Conservation (phyloP, 30 jellyfish, hydroid and myxozoan species). For the Sanderia malayensis region DNA sequence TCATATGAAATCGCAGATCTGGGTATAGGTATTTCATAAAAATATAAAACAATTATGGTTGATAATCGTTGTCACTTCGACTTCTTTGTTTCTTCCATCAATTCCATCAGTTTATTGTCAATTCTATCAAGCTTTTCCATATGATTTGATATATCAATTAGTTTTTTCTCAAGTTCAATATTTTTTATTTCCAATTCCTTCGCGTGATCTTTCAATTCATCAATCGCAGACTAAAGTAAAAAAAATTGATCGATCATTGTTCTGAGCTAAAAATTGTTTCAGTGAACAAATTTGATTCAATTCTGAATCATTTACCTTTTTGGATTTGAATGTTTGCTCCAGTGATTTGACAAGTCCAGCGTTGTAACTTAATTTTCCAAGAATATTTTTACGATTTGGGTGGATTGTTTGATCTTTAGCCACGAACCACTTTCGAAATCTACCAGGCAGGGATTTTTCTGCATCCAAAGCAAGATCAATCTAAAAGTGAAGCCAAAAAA, state of each 20-base stretch:
- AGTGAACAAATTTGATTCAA: neutral
- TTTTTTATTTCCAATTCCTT: neutral
- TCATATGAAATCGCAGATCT: no score
- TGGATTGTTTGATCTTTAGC: slow-evolving; percentile 50
- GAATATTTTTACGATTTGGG: slow-evolving; percentile 52
- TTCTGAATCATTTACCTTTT: slow-evolving; percentile 13
- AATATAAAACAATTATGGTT: no score
- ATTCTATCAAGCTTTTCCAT: neutral
- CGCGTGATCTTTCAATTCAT: neutral
- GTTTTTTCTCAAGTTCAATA: neutral
- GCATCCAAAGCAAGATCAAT: slow-evolving; percentile 80
- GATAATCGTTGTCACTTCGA: no score
- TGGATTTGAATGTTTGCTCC: slow-evolving; percentile 22
- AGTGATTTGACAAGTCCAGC: slow-evolving; percentile 24
- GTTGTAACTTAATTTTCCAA: slow-evolving; percentile 23
- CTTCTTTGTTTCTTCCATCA: no score
- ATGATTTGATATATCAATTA: neutral
- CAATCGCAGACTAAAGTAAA: neutral
- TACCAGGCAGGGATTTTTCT: slow-evolving; percentile 66
- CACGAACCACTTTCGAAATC: slow-evolving; percentile 38
- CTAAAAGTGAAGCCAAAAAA: slow-evolving; percentile 30
- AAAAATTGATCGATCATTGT: neutral
- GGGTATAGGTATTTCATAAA: no score
- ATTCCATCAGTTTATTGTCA: neutral
- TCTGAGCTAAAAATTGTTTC: neutral